These are phyloP conservation scores for Myripristis murdjan DNA, from an alignment of 2,797 vertebrate species.

Conservation along the genomic window DNA sequence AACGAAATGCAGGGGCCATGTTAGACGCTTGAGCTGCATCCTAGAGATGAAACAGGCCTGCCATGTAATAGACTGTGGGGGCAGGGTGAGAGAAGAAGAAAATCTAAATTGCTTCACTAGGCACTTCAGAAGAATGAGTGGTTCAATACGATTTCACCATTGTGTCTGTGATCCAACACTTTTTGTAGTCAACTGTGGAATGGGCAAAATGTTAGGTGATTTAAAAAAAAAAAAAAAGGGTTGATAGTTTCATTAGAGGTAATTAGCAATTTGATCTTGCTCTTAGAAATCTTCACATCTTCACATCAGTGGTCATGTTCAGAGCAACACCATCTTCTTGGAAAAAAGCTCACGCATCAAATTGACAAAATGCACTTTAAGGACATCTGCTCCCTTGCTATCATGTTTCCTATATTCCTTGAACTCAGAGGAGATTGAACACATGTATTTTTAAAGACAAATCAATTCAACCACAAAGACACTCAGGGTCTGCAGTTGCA, in stretches of 20 bases:
- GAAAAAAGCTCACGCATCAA: neutral
- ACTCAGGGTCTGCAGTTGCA: slow-evolving; percentile 37
- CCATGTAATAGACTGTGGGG: slow-evolving; percentile 22
- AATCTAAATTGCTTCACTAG: slow-evolving; percentile 53
- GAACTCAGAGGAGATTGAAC: slow-evolving; percentile 37
- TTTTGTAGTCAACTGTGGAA: slow-evolving; percentile 33
- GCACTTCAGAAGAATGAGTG: slow-evolving; percentile 5
- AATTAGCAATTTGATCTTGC: slow-evolving; percentile 16
- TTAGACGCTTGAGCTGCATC: slow-evolving; percentile 1
- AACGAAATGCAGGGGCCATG: neutral
- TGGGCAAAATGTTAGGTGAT: slow-evolving; percentile 17
- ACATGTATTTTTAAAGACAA: slow-evolving; percentile 52
- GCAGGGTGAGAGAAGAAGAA: slow-evolving; percentile 15
- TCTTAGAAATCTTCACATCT: neutral
- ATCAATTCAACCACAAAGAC: slow-evolving; percentile 64
- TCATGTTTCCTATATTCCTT: slow-evolving; percentile 33
- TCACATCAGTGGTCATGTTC: slow-evolving; percentile 9
- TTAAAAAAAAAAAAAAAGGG: too few relatives aligned
- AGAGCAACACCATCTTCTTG: neutral
- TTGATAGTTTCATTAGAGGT: slow-evolving; percentile 26
- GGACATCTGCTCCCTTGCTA: slow-evolving; percentile 8
- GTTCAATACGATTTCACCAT: slow-evolving; percentile 13
- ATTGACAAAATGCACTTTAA: slow-evolving; percentile 3
- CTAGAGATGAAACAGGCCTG: slow-evolving; percentile 31
- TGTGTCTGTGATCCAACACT: slow-evolving; percentile 28